Conservation (phyloP, 2,888 invertebrate species). For the Coleophora flavipennella region DNA sequence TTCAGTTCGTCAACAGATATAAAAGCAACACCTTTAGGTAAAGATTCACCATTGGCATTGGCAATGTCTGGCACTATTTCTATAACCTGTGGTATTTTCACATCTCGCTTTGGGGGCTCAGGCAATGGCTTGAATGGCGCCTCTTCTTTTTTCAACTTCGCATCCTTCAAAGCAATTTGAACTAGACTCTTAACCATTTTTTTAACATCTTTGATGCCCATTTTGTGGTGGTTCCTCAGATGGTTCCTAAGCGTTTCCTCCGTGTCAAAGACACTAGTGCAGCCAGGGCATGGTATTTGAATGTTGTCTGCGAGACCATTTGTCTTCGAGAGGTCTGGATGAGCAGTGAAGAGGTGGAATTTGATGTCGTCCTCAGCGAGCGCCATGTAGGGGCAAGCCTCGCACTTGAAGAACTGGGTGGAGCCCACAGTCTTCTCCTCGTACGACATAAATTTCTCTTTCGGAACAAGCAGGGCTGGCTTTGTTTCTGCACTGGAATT, state of each 20-base stretch:
- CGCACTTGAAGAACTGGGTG: conserved; percentile 68
- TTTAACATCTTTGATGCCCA: conserved; percentile 73
- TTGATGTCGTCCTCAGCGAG: conserved; percentile 67
- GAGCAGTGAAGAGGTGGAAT: conserved; percentile 63
- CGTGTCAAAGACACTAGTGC: conserved; percentile 76
- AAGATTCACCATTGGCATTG: conserved; percentile 32
- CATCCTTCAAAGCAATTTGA: conserved; percentile 57
- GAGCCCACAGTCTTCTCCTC: conserved; percentile 64
- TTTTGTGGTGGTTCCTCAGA: conserved; percentile 78
- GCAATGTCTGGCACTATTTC: conserved; percentile 56
- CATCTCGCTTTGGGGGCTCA: conserved; percentile 33
- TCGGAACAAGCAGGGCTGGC: conserved; percentile 23
- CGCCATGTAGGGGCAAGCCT: conserved; percentile 69
- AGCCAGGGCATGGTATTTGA: conserved; percentile 77
- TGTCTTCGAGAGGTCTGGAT: conserved; percentile 60
- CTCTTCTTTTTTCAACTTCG: conserved; percentile 54
- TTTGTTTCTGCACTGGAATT: conserved; percentile 23
- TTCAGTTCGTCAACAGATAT: conserved; percentile 62
- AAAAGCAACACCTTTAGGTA: conserved; percentile 57
- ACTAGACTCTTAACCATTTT: conserved; percentile 72
- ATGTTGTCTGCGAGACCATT: conserved; percentile 68
- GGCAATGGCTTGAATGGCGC: conserved; percentile 18
- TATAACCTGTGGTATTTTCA: conserved; percentile 61
- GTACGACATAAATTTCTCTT: conserved; percentile 62
- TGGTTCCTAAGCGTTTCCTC: conserved; percentile 76